Percentiles rank a stretch among this genome's conserved stretches.
Conservation (phyloP, 2,888 invertebrate species). For the Drosophila mulleri region DNA sequence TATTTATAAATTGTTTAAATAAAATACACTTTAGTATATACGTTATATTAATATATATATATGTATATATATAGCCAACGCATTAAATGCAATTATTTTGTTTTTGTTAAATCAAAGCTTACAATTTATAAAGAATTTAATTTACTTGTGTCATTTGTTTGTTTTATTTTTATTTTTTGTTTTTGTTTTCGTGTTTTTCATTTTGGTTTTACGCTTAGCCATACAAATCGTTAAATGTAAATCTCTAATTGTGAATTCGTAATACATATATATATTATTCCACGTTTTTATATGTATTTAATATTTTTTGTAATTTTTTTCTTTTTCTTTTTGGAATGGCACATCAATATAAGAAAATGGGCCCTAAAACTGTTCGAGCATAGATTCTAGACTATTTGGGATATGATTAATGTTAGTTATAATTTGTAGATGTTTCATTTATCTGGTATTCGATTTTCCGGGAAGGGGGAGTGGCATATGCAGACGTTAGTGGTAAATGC, state of each 20-base stretch:
- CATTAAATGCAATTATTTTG: constrained; percentile 73
- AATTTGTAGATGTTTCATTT: constrained; percentile 20
- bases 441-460: not conserved
- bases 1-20: constrained; percentile 71
- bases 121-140: constrained; percentile 41
- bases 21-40: constrained; percentile 72
- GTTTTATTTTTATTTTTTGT: constrained; percentile 21
- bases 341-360: constrained; percentile 77
- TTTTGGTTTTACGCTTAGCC: constrained; percentile 64
- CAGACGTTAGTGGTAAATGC: constrained; percentile 68
- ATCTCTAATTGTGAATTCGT: constrained; percentile 49
- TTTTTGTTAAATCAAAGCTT: constrained; percentile 44
- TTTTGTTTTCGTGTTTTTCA: constrained; percentile 29
- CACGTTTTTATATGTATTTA: constrained; percentile 12
- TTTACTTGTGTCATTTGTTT: constrained; percentile 22
- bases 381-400: constrained; percentile 78
- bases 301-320: constrained; percentile 18
- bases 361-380: constrained; percentile 58
- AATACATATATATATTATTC: constrained; percentile 34
- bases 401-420: constrained; percentile 66
- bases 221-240: constrained; percentile 48
- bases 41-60: constrained; percentile 28
- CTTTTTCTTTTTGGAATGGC: constrained; percentile 77
- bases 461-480: constrained; percentile 21
- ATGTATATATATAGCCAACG: constrained; percentile 60